Conservation (phyloP, 2,888 invertebrate genomes). For the Metallyticus violacea region DNA sequence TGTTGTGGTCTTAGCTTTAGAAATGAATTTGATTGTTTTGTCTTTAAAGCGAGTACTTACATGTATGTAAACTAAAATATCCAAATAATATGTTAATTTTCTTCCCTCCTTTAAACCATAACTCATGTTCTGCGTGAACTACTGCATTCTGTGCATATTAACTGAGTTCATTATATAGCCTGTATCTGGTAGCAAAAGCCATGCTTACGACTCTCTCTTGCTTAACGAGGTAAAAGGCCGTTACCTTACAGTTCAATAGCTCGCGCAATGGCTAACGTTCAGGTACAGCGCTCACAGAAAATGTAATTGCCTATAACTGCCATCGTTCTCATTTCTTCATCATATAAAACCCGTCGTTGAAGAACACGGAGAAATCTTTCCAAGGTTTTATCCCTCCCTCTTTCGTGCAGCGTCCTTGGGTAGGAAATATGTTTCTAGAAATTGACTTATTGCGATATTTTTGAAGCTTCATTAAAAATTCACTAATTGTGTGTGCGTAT, state of each 20-base stretch:
- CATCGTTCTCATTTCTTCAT: not conserved
- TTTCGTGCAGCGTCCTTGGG: not conserved
- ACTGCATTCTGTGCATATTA: not conserved
- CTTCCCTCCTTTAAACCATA: too few relatives aligned
- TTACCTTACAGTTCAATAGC: not conserved
- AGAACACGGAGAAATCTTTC: too few relatives aligned
- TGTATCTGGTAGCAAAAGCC: not conserved
- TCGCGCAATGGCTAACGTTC: not conserved
- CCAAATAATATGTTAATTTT: too few relatives aligned
- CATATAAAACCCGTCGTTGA: not conserved
- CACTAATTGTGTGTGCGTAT: too few relatives aligned
- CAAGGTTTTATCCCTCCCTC: too few relatives aligned
- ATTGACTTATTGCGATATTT: too few relatives aligned
- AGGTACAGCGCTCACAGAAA: not conserved
- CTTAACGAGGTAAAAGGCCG: not conserved
- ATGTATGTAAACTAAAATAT: too few relatives aligned
- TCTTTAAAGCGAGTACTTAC: too few relatives aligned
- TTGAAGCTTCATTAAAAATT: too few relatives aligned
- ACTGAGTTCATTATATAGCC: not conserved
- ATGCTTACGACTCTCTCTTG: not conserved
- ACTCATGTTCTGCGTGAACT: too few relatives aligned
- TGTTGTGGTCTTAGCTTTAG: too few relatives aligned
- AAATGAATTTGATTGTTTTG: too few relatives aligned
- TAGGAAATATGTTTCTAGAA: not conserved
- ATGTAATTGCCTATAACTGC: not conserved